Base-by-base conservation (phyloP, 1,140 invertebrate genomes). In the Polypedilum pembai region DNA sequence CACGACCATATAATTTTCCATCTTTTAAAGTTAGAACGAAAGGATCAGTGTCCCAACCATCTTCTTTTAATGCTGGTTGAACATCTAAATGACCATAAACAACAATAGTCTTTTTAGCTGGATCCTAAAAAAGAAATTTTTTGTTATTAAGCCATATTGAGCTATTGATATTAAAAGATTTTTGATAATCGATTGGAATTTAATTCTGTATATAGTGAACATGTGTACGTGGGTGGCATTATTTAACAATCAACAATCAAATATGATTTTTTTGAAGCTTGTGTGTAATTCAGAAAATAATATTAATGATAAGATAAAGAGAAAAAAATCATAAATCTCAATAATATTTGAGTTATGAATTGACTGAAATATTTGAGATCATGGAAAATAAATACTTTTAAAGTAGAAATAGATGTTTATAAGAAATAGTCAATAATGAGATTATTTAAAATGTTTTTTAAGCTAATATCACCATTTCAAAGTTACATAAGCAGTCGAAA, bases 81-180 rank as follows among this genome's bases (percentile, higher is more conserved):
- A 99, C 97, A 87, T 99, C 98, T 78, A 99, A 88, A 85, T 99
- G 98, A 0, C 97, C 98, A 85, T 99, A 99, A 73, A 99, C 87
- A 74, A 94, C 88, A 66, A 99, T 87, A 17, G 96, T 99, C 78
- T 95, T 92, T 81, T 96, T 97, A 7, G 88, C 88, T 0, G 89
- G 84, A 82, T 98, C 94, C 82, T 85, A 75, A 74, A 78, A 78
- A 69, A 0, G 63, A n/a, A 66, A 18, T 3, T 12, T 56, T 15
- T 15, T 3, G 45, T 15, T 17, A 56, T 3, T 56, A 12, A 12
- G 1, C 8, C 7, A 56, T 56, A 56, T 56, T 56, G 45, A 56
- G n/a, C 45, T 15, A 15, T 56, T 56, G 10, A 56, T 15, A 15
- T 12, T 12, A 56, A 17, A 56, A 56, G 10, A 56, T 15, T 12